Conservation (phyloP, 2,113 vertebrate species). For the Glareola pratincola region DNA sequence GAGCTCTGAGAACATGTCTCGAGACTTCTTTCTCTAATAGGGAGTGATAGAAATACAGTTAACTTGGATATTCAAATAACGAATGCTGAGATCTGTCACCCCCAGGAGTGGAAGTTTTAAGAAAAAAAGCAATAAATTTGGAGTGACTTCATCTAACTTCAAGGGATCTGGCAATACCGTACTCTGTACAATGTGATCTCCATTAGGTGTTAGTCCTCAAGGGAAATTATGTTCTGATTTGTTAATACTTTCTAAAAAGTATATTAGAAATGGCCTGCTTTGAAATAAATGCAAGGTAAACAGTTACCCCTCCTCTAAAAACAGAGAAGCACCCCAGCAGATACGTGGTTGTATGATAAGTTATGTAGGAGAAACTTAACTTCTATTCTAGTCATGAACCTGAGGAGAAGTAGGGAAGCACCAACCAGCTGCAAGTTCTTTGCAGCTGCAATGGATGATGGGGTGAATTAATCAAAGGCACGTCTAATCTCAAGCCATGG, state of each 20-base stretch:
- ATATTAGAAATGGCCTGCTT: neutral
- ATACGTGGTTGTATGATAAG: fast-evolving
- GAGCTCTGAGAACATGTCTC: neutral
- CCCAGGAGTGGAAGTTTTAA: neutral
- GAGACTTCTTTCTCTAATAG: neutral
- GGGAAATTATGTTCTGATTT: neutral
- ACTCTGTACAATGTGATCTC: neutral
- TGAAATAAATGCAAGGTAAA: neutral
- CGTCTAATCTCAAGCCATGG: neutral
- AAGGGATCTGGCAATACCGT: neutral
- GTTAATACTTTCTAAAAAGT: neutral
- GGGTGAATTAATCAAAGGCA: neutral
- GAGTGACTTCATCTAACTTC: neutral
- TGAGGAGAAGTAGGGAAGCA: neutral
- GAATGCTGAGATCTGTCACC: neutral
- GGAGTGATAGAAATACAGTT: neutral
- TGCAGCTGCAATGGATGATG: neutral
- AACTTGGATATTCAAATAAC: neutral
- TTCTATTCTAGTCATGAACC: neutral
- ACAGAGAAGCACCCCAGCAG: neutral
- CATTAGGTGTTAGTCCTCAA: neutral
- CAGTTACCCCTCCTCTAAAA: neutral
- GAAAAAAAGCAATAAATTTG: neutral
- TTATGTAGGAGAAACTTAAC: neutral
- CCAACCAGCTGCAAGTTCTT: neutral